A percentile compares a stretch with the other conserved stretches of the same genome.
Conservation (phyloP, 2,113 vertebrate genomes). For the Maccullochella peelii region DNA sequence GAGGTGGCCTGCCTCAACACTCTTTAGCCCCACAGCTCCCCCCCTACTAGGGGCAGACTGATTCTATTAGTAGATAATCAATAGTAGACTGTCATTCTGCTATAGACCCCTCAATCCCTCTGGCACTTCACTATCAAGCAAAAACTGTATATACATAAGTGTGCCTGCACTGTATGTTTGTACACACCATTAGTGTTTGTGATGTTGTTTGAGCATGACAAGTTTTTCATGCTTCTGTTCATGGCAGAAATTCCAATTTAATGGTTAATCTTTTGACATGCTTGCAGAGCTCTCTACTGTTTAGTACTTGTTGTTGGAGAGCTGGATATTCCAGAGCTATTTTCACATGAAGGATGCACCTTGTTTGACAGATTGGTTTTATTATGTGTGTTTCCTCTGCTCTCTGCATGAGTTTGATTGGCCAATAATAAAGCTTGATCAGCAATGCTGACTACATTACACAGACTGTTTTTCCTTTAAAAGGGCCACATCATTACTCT, state of each 20-base stretch:
- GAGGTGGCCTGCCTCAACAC: neutral
- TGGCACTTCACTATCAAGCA: neutral
- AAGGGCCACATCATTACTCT: neutral
- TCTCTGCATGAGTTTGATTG: conserved; percentile 13
- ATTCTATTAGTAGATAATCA: conserved; percentile 46
- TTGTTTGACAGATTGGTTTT: conserved; percentile 21
- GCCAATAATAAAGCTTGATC: conserved; percentile 8
- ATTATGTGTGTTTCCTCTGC: neutral
- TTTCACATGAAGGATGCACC: conserved; percentile 1
- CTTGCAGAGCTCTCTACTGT: neutral
- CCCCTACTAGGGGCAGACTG: neutral
- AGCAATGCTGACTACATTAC: neutral
- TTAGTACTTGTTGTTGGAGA: conserved; percentile 1
- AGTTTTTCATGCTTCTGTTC: conserved; percentile 4
- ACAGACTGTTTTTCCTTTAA: neutral
- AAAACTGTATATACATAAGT: neutral
- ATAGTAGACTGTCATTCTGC: conserved; percentile 13
- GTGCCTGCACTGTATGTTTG: neutral
- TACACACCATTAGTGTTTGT: neutral
- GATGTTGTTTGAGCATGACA: conserved; percentile 1
- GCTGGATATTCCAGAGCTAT: neutral
- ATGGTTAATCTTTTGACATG: neutral
- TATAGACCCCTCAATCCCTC: neutral
- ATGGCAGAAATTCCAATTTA: conserved; percentile 8
- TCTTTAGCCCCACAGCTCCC: neutral